Conservation (phyloP, 2,888 invertebrate genomes). For the Coelogynopora nodosa region DNA sequence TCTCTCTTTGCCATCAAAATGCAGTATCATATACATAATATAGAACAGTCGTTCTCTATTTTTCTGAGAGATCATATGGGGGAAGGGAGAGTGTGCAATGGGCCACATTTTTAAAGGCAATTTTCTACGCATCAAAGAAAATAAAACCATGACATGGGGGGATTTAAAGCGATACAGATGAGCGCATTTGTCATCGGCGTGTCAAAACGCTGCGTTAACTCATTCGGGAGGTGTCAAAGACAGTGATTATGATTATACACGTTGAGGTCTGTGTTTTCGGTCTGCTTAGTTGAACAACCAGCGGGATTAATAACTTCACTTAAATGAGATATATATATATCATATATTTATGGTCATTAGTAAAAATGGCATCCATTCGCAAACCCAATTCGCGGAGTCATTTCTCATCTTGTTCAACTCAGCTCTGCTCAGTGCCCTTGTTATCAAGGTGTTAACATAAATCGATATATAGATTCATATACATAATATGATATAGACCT, state of each 20-base stretch:
- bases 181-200: slow-evolving; percentile 29
- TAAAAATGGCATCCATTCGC: background rate
- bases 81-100: background rate
- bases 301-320: too few relatives aligned
- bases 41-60: background rate
- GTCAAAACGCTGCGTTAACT: background rate
- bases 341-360: slow-evolving; percentile 31
- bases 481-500: too few relatives aligned
- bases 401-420: background rate
- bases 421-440: background rate
- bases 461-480: too few relatives aligned
- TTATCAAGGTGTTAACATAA: background rate
- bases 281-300: too few relatives aligned
- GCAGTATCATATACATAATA: background rate
- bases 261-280: too few relatives aligned
- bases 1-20: background rate
- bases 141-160: background rate
- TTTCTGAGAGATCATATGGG: background rate
- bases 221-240: background rate
- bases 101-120: background rate
- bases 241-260: slow-evolving; percentile 6
- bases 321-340: too few relatives aligned
- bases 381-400: background rate
- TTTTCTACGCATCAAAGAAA: background rate
- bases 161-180: background rate